Evolutionary conservation across 2,888 invertebrate genomes (phyloP), one percentile per base, ranked within the genome.

Genomic region (Melieria crassipennis): DNA sequence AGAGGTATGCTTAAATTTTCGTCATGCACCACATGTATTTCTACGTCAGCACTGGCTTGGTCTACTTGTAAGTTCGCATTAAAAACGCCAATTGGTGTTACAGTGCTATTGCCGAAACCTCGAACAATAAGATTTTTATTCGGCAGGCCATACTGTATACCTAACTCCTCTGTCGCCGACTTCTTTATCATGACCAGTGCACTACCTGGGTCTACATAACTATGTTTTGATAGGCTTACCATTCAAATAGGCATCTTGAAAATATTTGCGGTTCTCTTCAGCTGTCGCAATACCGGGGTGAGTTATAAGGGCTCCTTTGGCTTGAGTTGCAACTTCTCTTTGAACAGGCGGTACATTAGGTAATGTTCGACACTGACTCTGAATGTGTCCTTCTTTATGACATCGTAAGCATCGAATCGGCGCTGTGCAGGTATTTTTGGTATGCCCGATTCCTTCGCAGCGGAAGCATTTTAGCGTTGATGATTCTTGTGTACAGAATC

Each of bases 171-270:
- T 7, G 60, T 55, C 46, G 72, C 46, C 16, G 73, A 70, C 50
- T 50, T 61, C 11, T 16, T 65, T 42, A 75, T 69, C 71, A 73
- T 68, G 57, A 72, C 65, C 45, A 69, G 62, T 4, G 61, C 63
- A 50, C 73, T 75, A 4, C 73, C 70, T 16, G 69, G 71, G 55
- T 72, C 73, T 46, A 75, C 69, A 45, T 73, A n/a, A n/a, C n/a
- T n/a, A 73, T 7, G 72, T 66, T 60, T 73, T 66, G 9, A 69
- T 42, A 4, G 58, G 47, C 43, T 65, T 13, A 47, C 70, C 69
- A 43, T 72, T 69, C n/a, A 74, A 16, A 65, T 55, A 63, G 4
- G 60, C 68, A 13, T 55, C 65, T 69, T 72, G 69, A 68, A 68
- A 71, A 30, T 68, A 71, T 58, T 70, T 70, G 16, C 45, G n/a